Conservation (phyloP, 2,113 vertebrate species). For the Peucedramus taeniatus region DNA sequence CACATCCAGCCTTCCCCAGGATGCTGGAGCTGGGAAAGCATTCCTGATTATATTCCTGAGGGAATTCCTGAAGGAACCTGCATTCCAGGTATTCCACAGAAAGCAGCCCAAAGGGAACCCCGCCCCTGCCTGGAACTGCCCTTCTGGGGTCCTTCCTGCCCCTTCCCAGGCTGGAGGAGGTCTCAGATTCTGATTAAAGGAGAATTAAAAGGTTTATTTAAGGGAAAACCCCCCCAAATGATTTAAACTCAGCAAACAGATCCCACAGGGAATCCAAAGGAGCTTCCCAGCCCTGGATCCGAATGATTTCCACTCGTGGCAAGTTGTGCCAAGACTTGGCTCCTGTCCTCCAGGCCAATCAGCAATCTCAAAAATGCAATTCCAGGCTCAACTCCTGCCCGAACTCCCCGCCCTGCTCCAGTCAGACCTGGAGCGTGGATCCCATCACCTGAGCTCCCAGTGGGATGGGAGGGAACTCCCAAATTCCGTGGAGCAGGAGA, state of each 20-base stretch:
- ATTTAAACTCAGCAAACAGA: not conserved
- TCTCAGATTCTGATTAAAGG: not conserved
- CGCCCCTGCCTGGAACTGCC: not conserved
- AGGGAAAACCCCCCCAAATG: not conserved
- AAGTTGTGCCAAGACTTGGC: not conserved
- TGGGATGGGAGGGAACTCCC: not conserved
- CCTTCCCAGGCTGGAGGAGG: not conserved
- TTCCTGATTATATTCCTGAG: not conserved
- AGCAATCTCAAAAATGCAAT: not conserved
- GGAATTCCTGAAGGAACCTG: not conserved
- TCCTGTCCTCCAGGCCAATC: fast-evolving
- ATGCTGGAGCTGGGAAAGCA: not conserved
- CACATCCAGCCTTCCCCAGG: too few relatives aligned
- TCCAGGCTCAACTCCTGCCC: not conserved
- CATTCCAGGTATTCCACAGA: not conserved
- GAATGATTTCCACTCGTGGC: fast-evolving
- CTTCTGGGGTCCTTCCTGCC: not conserved
- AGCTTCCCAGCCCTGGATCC: not conserved
- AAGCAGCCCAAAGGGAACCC: not conserved
- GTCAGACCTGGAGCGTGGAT: not conserved
- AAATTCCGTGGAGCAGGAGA: not conserved
- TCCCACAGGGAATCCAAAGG: not conserved
- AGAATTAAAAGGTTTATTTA: not conserved
- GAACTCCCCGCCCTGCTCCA: not conserved
- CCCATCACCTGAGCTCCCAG: fast-evolving